These are phyloP conservation scores for Macrostomum lignano DNA, from an alignment of 1,140 invertebrate species.

Conservation along the genomic window DNA sequence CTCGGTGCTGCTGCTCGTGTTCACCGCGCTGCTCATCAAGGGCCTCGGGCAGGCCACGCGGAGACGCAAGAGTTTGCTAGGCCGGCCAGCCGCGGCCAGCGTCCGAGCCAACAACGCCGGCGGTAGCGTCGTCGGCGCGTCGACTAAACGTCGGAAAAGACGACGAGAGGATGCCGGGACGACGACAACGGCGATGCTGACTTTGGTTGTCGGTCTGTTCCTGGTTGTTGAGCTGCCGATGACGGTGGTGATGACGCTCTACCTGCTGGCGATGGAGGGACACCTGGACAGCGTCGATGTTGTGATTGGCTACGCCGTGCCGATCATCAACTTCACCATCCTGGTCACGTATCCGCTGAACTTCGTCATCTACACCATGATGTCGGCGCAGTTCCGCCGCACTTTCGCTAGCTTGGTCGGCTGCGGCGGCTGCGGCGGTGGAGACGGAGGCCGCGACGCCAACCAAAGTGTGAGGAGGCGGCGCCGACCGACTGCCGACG, in stretches of 20 bases:
- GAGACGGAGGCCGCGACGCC: too few relatives aligned
- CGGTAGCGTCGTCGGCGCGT: conserved; percentile 32
- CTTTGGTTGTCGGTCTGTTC: conserved; percentile 71
- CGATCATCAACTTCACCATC: conserved; percentile 57
- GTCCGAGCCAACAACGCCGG: conserved; percentile 25
- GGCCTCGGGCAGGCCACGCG: conserved; percentile 54
- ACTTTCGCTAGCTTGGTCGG: too few relatives aligned
- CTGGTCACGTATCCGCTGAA: conserved; percentile 65
- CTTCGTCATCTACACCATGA: conserved; percentile 77
- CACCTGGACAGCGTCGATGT: conserved; percentile 9
- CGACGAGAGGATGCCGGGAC: not conserved
- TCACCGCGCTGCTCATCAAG: conserved; percentile 49
- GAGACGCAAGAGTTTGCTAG: conserved; percentile 26
- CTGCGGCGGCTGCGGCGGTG: too few relatives aligned
- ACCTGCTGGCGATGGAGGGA: conserved; percentile 14
- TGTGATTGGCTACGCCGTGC: conserved; percentile 39
- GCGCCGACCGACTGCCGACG: too few relatives aligned
- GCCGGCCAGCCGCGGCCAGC: conserved; percentile 48
- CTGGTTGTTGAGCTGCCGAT: conserved; percentile 62
- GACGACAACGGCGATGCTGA: conserved; percentile 68
- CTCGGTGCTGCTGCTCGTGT: conserved; percentile 49
- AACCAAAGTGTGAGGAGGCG: too few relatives aligned
- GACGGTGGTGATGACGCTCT: conserved; percentile 36
- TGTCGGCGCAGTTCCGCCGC: conserved; percentile 66
- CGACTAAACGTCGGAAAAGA: not conserved